Conservation (phyloP, 2,888 invertebrate species). For the Orthosia gothica region DNA sequence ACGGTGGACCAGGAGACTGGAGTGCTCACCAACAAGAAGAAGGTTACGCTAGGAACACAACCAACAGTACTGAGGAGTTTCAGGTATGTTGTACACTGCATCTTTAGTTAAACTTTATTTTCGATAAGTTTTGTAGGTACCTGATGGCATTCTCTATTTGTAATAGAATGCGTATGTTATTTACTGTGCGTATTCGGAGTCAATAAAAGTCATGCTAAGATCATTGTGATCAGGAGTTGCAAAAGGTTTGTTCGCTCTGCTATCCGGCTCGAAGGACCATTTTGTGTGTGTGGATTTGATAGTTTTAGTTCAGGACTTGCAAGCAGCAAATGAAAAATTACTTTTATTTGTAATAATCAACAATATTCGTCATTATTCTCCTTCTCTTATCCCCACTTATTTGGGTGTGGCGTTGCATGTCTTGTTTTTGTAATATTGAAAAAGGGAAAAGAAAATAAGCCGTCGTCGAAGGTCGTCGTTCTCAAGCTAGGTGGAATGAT, state of each 20-base stretch:
- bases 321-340: neutral
- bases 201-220: too few relatives aligned
- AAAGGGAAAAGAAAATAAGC: too few relatives aligned
- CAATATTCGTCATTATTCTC: neutral
- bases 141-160: too few relatives aligned
- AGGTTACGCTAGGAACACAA: constrained; percentile 99
- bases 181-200: too few relatives aligned
- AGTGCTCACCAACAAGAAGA: constrained; percentile 96
- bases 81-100: constrained; percentile 74
- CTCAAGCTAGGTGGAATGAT: too few relatives aligned
- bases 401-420: neutral
- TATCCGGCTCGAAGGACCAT: constrained; percentile 2
- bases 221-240: too few relatives aligned
- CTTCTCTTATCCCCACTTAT: neutral
- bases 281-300: neutral
- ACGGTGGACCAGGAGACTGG: constrained; percentile 95
- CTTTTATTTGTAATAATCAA: too few relatives aligned
- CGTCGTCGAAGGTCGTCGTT: too few relatives aligned
- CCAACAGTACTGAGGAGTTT: constrained; percentile 98
- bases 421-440: neutral
- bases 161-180: too few relatives aligned
- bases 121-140: neutral
- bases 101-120: neutral
- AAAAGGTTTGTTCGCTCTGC: neutral
- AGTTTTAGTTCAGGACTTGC: neutral